Conservation (phyloP, 53 echinoderm and acorn worm species). For the Crossaster papposus region DNA sequence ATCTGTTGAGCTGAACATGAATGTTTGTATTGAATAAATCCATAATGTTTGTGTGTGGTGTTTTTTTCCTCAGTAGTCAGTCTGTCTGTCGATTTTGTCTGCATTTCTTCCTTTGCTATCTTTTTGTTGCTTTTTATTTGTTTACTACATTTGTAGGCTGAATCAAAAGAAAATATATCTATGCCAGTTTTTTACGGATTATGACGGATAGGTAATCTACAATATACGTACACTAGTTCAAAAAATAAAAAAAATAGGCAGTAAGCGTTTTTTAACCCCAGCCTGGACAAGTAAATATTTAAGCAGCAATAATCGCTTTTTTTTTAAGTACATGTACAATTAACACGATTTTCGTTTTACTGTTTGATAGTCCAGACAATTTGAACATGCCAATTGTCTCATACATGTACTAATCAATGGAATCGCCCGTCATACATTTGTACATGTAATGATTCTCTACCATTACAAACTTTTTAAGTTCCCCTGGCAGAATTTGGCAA, state of each 20-base stretch:
- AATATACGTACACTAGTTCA: neutral
- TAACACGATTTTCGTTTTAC: neutral
- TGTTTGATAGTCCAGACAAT: neutral
- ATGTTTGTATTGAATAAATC: neutral
- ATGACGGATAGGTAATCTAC: neutral
- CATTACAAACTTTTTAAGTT: neutral
- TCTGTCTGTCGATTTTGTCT: no score
- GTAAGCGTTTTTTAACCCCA: no score
- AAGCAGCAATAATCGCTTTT: neutral
- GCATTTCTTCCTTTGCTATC: no score
- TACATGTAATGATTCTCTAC: neutral
- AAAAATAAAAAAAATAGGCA: neutral
- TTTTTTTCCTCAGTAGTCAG: neutral
- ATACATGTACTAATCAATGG: neutral
- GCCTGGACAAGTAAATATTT: neutral
- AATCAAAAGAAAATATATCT: neutral
- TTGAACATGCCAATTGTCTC: neutral
- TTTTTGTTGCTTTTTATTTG: neutral
- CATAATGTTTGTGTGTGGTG: neutral
- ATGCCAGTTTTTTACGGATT: neutral
- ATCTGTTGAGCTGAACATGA: no score
- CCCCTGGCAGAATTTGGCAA: slow-evolving; percentile 1
- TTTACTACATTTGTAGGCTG: neutral
- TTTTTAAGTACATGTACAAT: slow-evolving; percentile 16
- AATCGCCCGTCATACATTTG: neutral